Evolutionary conservation across 2,797 vertebrate genomes (phyloP), one percentile per base, ranked within the genome.

Genomic region (Falco rusticolus): DNA sequence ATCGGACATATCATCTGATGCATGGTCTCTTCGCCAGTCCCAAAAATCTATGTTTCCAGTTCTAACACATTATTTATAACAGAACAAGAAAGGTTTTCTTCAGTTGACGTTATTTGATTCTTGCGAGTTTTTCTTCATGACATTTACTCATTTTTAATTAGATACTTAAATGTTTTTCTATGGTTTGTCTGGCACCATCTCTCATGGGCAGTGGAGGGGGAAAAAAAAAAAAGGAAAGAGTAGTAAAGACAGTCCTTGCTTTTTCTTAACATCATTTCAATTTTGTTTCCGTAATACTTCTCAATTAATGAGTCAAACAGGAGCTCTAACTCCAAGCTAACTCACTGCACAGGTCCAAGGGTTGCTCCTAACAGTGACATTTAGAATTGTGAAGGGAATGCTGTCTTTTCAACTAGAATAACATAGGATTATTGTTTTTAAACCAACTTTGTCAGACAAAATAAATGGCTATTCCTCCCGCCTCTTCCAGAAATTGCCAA

Each of bases 71-170:
- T 47, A 59, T n/a, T 65, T 47, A 25, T 28, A 88, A 70, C 10
- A 25, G 25, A 77, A 74, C 3, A 0, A 57, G 17, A 41, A 11
- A 3, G 24, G 34, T 85, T 76, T 75, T 45, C 37, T 68, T 75
- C 11, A 5, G 34, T 28, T 80, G 68, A 50, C 31, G 50, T 84
- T 54, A 70, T 63, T 61, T 70, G 60, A 56, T 47, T 91, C 51
- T 37, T 80, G 16, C 1, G 2, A 74, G 24, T 7, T 91, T 59
- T 93, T 71, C 59, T 82, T 13, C 0, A 85, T 63, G 51, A 77
- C 33, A 83, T 78, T 90, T 86, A 83, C 31, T 81, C 65, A 5
- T 82, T 87, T 94, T 83, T 91, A 93, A 76, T 79, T 80, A 87
- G 26, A 63, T 41, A 65, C 24, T 77, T 50, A 41, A 37, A 80